Evolutionary conservation across 2,888 invertebrate genomes (phyloP).

Genomic region (Epistrophella euchroma): DNA sequence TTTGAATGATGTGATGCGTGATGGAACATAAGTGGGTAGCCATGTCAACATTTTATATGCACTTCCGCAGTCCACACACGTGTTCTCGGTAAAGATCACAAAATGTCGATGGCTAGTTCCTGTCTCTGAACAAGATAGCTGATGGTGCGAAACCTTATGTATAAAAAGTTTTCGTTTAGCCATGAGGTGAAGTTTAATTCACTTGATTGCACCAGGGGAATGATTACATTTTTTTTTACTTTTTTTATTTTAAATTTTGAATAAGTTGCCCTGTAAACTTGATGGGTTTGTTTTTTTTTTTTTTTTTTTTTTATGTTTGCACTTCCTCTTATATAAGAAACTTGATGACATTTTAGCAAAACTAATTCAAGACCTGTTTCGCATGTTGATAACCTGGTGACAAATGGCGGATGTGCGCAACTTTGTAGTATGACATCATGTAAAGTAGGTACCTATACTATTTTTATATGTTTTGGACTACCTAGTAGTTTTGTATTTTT

Average conservation of each 20-base stretch:
- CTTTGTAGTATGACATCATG: slow-evolving; percentile 68
- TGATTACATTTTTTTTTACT: not conserved
- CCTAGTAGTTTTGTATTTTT: slow-evolving; percentile 9
- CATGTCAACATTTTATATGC: slow-evolving; percentile 7
- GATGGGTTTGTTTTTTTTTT: not conserved
- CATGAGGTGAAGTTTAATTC: slow-evolving; percentile 24
- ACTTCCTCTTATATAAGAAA: not conserved
- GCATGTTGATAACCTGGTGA: slow-evolving; percentile 73
- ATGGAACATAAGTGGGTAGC: not conserved
- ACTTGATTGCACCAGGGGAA: slow-evolving; percentile 18
- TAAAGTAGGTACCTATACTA: not conserved
- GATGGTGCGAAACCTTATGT: slow-evolving; percentile 16
- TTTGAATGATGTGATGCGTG: slow-evolving; percentile 8
- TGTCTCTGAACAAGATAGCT: slow-evolving; percentile 9
- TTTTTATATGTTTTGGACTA: slow-evolving; percentile 25
- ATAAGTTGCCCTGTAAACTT: slow-evolving; percentile 3
- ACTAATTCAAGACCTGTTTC: slow-evolving; percentile 61
- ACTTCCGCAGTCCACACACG: slow-evolving; percentile 21
- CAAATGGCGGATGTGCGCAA: slow-evolving; percentile 48
- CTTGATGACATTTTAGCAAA: slow-evolving; percentile 58
- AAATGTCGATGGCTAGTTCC: slow-evolving; percentile 25
- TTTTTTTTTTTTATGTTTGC: not conserved
- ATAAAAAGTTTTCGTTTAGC: not conserved
- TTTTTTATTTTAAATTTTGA: slow-evolving; percentile 3
- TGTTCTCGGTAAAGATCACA: slow-evolving; percentile 2